phyloP scores from a whole-genome alignment of 2,888 invertebrate species.

The Agriotes lineatus region DNA sequence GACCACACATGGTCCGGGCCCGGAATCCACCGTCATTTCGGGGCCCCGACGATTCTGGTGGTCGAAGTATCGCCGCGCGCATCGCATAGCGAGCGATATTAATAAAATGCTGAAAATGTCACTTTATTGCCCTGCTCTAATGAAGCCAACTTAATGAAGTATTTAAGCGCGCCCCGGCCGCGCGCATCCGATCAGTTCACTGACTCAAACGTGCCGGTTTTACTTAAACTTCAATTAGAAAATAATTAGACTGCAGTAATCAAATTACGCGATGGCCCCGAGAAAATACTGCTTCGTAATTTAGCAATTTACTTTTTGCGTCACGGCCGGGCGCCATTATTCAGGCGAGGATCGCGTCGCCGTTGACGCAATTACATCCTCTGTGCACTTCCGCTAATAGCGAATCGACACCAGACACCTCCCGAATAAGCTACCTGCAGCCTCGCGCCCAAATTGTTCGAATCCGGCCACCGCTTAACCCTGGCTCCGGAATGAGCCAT shows the following conservation, averaged over 20 bases:
- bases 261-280: conserved; percentile 56
- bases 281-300: conserved; percentile 60
- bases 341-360: conserved; percentile 39
- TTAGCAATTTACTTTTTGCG: conserved; percentile 60
- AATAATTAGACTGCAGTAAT: conserved; percentile 58
- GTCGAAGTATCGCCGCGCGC: conserved; percentile 35
- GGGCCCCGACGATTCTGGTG: conserved; percentile 44
- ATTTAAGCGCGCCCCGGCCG: conserved; percentile 39
- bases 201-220: conserved; percentile 26
- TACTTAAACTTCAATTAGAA: conserved; percentile 56
- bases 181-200: conserved; percentile 24
- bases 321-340: conserved; percentile 49
- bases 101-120: conserved; percentile 54
- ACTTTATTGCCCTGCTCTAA: conserved; percentile 46
- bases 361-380: conserved; percentile 45
- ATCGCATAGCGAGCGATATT: conserved; percentile 46
- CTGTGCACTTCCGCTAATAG: conserved; percentile 44
- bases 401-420: conserved; percentile 43
- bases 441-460: conserved; percentile 32
- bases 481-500: conserved; percentile 12
- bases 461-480: conserved; percentile 39
- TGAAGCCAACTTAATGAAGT: conserved; percentile 38
- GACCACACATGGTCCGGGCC: conserved; percentile 51
- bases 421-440: conserved; percentile 41
- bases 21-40: conserved; percentile 32